These are phyloP conservation scores for Calephelis perditalis DNA, from an alignment of 2,888 invertebrate genomes.

Conservation along the genomic window DNA sequence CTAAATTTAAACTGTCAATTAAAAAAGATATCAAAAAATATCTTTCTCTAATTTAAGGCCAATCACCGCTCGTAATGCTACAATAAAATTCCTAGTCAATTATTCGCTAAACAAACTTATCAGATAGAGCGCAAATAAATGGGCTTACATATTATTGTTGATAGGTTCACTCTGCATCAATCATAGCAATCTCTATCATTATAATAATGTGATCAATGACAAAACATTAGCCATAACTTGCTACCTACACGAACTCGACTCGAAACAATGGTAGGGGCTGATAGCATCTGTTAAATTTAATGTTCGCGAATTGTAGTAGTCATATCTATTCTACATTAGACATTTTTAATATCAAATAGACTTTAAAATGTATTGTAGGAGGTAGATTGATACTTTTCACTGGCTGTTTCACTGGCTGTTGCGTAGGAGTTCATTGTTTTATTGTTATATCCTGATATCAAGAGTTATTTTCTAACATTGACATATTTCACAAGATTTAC, in stretches of 20 bases:
- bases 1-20: too few relatives aligned
- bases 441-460: constrained; percentile 5
- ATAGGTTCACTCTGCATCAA: constrained; percentile 6
- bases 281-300: constrained; percentile 31
- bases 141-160: constrained; percentile 4
- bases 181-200: constrained; percentile 3
- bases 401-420: background rate
- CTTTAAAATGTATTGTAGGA: background rate
- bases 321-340: constrained; percentile 25
- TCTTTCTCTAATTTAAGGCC: too few relatives aligned
- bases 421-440: constrained; percentile 3
- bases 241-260: constrained; percentile 8
- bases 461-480: too few relatives aligned
- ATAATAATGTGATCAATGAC: constrained; percentile 5
- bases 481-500: too few relatives aligned
- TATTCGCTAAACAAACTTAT: constrained; percentile 9
- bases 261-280: constrained; percentile 29
- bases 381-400: background rate
- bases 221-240: constrained; percentile 8
- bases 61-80: too few relatives aligned
- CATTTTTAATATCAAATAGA: constrained; percentile 8
- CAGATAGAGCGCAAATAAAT: background rate
- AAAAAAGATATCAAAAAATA: too few relatives aligned
- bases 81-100: background rate
- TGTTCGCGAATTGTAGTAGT: constrained; percentile 29